Conservation (phyloP, 64 coral and sea anemone genomes). For the Porites lutea region DNA sequence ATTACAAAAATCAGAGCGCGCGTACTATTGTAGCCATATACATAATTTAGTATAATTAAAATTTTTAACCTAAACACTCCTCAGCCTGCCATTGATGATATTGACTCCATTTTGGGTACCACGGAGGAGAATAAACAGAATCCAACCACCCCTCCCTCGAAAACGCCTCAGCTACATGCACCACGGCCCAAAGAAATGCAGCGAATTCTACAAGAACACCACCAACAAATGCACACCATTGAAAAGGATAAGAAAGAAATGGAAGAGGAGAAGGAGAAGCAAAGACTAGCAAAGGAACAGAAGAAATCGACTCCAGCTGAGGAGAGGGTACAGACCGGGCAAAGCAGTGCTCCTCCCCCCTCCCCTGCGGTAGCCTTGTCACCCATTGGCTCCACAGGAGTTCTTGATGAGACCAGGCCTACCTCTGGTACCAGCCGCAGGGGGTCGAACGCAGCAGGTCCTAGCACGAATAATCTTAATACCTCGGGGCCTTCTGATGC, state of each 20-base stretch:
- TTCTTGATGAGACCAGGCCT: slow-evolving; percentile 4
- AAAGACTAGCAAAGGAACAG: slow-evolving; percentile 30
- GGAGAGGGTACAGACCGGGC: slow-evolving; percentile 24
- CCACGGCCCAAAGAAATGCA: slow-evolving; percentile 97
- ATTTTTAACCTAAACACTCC: neutral
- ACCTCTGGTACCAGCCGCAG: neutral
- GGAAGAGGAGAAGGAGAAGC: slow-evolving; percentile 76
- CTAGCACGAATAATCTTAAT: neutral
- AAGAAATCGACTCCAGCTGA: neutral
- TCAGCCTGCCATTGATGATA: slow-evolving; percentile 93
- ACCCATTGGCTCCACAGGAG: slow-evolving; percentile 30
- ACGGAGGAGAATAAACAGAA: slow-evolving; percentile 87
- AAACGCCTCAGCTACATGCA: slow-evolving; percentile 89
- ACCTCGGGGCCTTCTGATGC: neutral
- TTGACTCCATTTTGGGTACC: slow-evolving; percentile 92
- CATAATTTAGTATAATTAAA: neutral
- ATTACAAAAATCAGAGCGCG: no score
- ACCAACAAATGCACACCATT: slow-evolving; percentile 81
- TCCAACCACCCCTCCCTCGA: slow-evolving; percentile 26
- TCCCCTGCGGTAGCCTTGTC: slow-evolving; percentile 59
- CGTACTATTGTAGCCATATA: no score
- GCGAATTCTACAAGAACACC: slow-evolving; percentile 91
- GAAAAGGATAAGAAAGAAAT: slow-evolving; percentile 92
- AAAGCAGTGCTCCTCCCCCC: slow-evolving; percentile 64
- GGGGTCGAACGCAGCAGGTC: neutral